phyloP scores from a whole-genome alignment of 2,888 invertebrate species.

The Sceliomorpha sp. region DNA sequence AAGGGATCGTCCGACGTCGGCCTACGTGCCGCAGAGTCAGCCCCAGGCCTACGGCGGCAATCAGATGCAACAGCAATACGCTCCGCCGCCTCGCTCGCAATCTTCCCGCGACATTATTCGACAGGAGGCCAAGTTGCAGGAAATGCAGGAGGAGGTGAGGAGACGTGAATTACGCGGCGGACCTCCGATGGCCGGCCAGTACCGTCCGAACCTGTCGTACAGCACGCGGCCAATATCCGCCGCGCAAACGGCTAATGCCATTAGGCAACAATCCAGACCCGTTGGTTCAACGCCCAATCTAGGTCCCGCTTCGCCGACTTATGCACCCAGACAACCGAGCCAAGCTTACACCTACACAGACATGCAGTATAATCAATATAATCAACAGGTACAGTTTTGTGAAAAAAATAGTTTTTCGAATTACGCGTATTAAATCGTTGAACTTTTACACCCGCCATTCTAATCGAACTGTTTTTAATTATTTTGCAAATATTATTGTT shows the following conservation, averaged over 20 bases:
- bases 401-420: background rate
- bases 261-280: conserved; percentile 65
- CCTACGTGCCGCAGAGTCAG: conserved; percentile 81
- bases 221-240: conserved; percentile 65
- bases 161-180: conserved; percentile 81
- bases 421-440: background rate
- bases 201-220: conserved; percentile 66
- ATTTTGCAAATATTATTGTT: too few species aligned
- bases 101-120: conserved; percentile 81
- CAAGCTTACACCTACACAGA: conserved; percentile 68
- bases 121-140: conserved; percentile 86
- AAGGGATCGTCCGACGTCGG: conserved; percentile 83
- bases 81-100: conserved; percentile 79
- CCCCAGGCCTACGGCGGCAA: conserved; percentile 60
- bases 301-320: conserved; percentile 67
- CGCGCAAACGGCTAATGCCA: conserved; percentile 64
- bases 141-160: conserved; percentile 91
- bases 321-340: conserved; percentile 47
- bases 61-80: conserved; percentile 69
- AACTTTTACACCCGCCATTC: too few species aligned
- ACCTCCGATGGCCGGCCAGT: conserved; percentile 63
- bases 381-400: conserved; percentile 60
- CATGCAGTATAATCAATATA: conserved; percentile 70
- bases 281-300: conserved; percentile 74
- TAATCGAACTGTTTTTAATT: background rate